Base-by-base conservation (phyloP, 35 echinoderm and acorn worm genomes). In the Acanthaster planci region DNA sequence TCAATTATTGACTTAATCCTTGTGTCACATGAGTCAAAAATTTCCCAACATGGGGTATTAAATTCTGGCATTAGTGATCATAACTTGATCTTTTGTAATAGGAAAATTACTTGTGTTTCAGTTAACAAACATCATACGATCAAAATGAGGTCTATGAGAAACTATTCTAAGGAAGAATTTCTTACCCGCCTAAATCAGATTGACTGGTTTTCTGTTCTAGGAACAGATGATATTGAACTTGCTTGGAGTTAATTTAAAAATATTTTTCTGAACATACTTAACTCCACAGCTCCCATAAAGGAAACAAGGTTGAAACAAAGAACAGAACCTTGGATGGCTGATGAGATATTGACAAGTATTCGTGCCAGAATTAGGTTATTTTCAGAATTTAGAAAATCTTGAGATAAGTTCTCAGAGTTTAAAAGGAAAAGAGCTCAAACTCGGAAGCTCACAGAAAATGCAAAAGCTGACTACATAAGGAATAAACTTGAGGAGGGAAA, bases 311-410 rank as follows among this genome's bases (percentile, higher is more conserved):
- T 57, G 55, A 57, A 57, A 57, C 55, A 57, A 57, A 57, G 55
- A 57, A 57, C 55, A 51, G 42, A 34, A 53, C 40, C 36, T 42
- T 81, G 42, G 40, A 81, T 81, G 15, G 40, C 8, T 23, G 26
- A 37, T 81, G 44, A 29, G 44, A 57, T 85, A 22, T 37, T 64
- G 87, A 79, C 76, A 60, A 68, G 15, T 89, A 30, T 51, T 78
- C 78, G 19, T 35, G 14, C 53, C 47, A 60, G 15, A 50, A 15
- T 83, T 72, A n/a, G n/a, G n/a, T n/a, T n/a, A n/a, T n/a, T n/a
- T n/a, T n/a, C n/a, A n/a, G n/a, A n/a, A n/a, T n/a, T n/a, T n/a
- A n/a, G n/a, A n/a, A n/a, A n/a, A n/a, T n/a, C n/a, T n/a, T n/a
- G n/a, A n/a, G n/a, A n/a, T n/a, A n/a, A n/a, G n/a, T n/a, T n/a